Conservation (phyloP, 2,888 invertebrate species). For the Eurois occulta region DNA sequence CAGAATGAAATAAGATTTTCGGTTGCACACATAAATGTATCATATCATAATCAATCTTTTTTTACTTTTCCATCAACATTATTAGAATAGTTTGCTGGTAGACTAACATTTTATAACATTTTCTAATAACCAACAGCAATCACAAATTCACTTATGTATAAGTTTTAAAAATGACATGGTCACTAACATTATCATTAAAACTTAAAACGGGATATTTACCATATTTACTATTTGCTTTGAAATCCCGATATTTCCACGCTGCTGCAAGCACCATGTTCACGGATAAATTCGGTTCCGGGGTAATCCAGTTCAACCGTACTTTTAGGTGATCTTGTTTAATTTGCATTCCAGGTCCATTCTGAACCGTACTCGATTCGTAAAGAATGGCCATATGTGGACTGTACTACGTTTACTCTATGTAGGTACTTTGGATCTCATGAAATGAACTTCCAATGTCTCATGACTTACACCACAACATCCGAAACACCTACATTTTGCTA, state of each 20-base stretch:
- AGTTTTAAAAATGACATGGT: too few species aligned
- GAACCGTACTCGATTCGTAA: not conserved
- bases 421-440: not conserved
- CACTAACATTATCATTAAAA: too few species aligned
- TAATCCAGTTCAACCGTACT: too few species aligned
- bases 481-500: constrained; percentile 67
- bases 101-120: not conserved
- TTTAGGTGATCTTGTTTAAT: too few species aligned
- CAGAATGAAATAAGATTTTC: not conserved
- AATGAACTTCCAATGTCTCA: not conserved
- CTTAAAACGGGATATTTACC: too few species aligned
- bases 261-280: too few species aligned
- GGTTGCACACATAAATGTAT: not conserved
- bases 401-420: not conserved
- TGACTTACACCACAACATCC: constrained; percentile 43
- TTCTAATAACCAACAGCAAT: not conserved
- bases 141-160: too few species aligned
- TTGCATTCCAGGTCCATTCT: not conserved
- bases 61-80: not conserved
- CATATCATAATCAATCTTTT: not conserved
- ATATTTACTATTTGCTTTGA: too few species aligned
- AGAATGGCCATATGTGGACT: not conserved
- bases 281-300: too few species aligned
- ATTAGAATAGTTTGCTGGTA: not conserved
- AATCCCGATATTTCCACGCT: too few species aligned